These are phyloP conservation scores for Jacana jacana DNA, from an alignment of 2,113 vertebrate genomes.

Conservation along the genomic window DNA sequence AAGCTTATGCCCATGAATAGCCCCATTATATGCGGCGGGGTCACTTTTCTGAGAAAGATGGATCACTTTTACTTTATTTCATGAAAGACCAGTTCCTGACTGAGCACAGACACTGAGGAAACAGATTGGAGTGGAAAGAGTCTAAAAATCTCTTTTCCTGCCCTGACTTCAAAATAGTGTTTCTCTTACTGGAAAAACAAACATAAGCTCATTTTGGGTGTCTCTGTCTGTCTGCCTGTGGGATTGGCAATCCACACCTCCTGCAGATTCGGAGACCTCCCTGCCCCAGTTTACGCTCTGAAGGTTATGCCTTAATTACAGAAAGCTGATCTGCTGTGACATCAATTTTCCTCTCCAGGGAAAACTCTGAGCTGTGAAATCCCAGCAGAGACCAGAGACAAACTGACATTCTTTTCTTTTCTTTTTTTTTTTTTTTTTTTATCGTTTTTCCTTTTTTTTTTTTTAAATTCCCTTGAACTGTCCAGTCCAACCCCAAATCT, in stretches of 20 bases:
- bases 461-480: neutral
- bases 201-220: slow-evolving; percentile 46
- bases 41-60: neutral
- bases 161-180: slow-evolving; percentile 49
- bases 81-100: neutral
- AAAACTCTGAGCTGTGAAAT: slow-evolving; percentile 36
- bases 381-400: neutral
- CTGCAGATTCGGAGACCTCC: neutral
- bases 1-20: neutral
- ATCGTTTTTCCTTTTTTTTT: neutral
- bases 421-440: neutral
- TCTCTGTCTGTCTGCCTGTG: slow-evolving; percentile 23
- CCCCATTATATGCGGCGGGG: neutral
- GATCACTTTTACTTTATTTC: neutral
- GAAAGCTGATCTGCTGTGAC: slow-evolving; percentile 5
- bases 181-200: slow-evolving; percentile 59
- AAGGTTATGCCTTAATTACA: slow-evolving; percentile 20
- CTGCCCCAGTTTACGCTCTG: neutral
- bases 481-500: neutral
- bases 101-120: neutral
- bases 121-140: neutral
- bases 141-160: slow-evolving; percentile 57
- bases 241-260: slow-evolving; percentile 6
- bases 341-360: slow-evolving; percentile 8
- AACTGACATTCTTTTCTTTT: neutral